A percentile compares a stretch with the other conserved stretches of the same genome.
phyloP scores from a whole-genome alignment of 2,113 vertebrate species.

The Oreotrochilus melanogaster region DNA sequence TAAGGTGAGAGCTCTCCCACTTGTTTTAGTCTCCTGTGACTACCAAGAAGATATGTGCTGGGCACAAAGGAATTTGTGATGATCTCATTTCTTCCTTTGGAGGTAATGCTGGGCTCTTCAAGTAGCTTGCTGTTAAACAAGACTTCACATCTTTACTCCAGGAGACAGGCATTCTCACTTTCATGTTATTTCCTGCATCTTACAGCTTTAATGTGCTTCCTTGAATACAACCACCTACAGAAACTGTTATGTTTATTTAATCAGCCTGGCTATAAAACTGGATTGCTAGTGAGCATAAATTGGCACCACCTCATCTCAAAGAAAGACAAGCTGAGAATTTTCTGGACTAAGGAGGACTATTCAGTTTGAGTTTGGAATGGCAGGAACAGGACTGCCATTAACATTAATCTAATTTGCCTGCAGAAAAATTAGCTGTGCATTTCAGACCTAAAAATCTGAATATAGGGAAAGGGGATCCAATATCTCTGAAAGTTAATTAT shows the following conservation, averaged over 20 bases:
- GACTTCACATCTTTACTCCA: constrained; percentile 10
- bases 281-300: neutral
- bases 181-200: neutral
- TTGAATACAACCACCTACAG: neutral
- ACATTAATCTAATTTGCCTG: neutral
- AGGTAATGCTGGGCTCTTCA: neutral
- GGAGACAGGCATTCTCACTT: neutral
- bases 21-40: neutral
- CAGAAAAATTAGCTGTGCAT: neutral
- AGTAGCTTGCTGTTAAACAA: neutral
- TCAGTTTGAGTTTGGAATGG: neutral
- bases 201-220: constrained; percentile 25
- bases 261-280: neutral
- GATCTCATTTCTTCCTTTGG: constrained; percentile 19
- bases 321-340: neutral
- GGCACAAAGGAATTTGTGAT: neutral
- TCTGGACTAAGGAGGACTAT: neutral
- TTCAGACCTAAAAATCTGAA: neutral
- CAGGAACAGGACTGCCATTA: neutral
- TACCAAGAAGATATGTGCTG: neutral
- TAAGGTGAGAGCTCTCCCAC: neutral
- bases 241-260: constrained; percentile 35
- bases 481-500: neutral
- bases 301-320: neutral
- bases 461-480: neutral